Conservation (phyloP, 2,113 vertebrate genomes). For the Centropus bengalensis region DNA sequence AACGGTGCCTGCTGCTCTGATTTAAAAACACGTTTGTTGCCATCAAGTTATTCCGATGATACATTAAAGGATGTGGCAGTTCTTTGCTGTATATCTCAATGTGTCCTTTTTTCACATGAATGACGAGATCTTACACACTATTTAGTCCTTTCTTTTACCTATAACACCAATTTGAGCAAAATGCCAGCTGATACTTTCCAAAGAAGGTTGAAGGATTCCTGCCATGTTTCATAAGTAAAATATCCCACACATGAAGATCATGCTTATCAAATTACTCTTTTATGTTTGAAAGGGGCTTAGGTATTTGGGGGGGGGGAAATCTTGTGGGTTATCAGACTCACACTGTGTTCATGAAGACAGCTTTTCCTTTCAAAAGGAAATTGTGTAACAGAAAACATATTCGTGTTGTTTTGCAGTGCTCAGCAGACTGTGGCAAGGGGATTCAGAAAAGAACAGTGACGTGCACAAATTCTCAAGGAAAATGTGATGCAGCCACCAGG, state of each 20-base stretch:
- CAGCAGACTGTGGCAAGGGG: slow-evolving; percentile 88
- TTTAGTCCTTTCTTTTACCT: background rate
- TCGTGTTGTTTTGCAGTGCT: slow-evolving; percentile 83
- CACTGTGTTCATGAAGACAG: background rate
- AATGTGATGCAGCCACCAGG: slow-evolving; percentile 85
- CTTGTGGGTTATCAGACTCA: background rate
- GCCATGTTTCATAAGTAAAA: background rate
- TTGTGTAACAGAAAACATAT: background rate
- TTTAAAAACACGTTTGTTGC: background rate
- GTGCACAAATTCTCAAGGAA: slow-evolving; percentile 89
- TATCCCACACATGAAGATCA: background rate
- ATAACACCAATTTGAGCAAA: background rate
- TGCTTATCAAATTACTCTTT: background rate
- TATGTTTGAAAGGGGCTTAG: background rate
- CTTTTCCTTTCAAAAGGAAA: background rate
- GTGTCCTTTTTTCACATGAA: background rate
- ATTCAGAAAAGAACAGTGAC: slow-evolving; percentile 84
- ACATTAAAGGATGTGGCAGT: background rate
- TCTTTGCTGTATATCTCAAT: background rate
- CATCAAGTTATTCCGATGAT: background rate
- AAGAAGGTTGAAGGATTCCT: background rate
- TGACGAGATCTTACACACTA: background rate
- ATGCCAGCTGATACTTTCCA: background rate
- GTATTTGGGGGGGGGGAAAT: background rate
- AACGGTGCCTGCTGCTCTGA: background rate